phyloP scores from a whole-genome alignment of 2,797 vertebrate genomes.

The Masticophis lateralis region DNA sequence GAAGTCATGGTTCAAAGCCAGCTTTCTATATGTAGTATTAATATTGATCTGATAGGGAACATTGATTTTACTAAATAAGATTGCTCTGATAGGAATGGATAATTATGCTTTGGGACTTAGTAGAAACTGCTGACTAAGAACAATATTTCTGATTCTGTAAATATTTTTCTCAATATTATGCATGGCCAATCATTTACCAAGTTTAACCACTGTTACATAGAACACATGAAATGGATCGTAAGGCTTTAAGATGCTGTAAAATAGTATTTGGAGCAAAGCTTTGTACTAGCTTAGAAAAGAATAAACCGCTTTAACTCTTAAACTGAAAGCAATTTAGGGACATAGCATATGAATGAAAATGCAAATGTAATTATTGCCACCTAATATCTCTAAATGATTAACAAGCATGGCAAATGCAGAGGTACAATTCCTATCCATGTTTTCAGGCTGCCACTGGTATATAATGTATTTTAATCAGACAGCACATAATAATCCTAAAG shows the following conservation, averaged over 20 bases:
- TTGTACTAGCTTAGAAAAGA: background rate
- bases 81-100: background rate
- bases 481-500: background rate
- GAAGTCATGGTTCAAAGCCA: constrained; percentile 32
- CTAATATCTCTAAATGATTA: background rate
- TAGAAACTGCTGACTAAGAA: background rate
- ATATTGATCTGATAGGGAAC: constrained; percentile 10
- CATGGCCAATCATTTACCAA: background rate
- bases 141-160: background rate
- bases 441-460: background rate
- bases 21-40: constrained; percentile 4
- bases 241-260: background rate
- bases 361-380: background rate
- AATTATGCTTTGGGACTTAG: background rate
- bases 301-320: background rate
- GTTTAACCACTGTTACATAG: background rate
- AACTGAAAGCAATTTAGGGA: background rate
- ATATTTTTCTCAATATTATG: background rate
- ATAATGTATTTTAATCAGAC: background rate
- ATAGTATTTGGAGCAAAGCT: background rate
- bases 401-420: background rate
- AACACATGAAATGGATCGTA: background rate
- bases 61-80: background rate
- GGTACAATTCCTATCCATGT: background rate
- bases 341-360: background rate